Percentiles rank a stretch among this genome's conserved stretches.
phyloP scores from a whole-genome alignment of 30 jellyfish, hydroid and myxozoan genomes.

The Cassiopea xamachana region DNA sequence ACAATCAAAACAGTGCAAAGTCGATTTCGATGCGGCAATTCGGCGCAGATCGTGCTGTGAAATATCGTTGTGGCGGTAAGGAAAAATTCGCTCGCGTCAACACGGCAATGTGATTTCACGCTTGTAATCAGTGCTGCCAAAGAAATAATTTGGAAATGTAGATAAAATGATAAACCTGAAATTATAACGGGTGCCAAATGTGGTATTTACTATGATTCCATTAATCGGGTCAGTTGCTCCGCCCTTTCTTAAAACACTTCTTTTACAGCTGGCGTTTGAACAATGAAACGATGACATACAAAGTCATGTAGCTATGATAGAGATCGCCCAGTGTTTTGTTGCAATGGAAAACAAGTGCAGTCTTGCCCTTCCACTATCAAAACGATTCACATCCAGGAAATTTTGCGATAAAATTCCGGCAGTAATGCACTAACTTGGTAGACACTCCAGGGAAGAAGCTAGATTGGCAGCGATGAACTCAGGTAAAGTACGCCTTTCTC shows the following conservation, averaged over 20 bases:
- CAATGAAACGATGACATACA: not conserved
- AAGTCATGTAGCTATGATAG: not conserved
- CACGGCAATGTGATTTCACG: not conserved
- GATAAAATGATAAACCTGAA: not conserved
- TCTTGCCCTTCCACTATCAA: not conserved
- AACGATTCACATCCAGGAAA: not conserved
- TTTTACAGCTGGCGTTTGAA: conserved; percentile 1
- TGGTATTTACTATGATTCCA: not conserved
- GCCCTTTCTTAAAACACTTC: not conserved
- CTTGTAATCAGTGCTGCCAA: not conserved
- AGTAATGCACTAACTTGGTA: not conserved
- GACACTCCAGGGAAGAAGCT: not conserved
- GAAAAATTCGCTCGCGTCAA: not conserved
- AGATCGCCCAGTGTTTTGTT: conserved; percentile 5
- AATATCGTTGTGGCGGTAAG: not conserved
- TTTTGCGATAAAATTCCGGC: conserved; percentile 5
- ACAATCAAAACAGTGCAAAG: not conserved
- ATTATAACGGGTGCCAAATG: not conserved
- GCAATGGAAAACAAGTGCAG: conserved; percentile 2
- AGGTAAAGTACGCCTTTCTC: not conserved
- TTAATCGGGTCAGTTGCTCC: conserved; percentile 9
- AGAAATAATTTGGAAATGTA: not conserved
- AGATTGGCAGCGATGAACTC: not conserved
- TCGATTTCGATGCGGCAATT: not conserved
- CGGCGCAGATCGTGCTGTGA: not conserved